Evolutionary conservation across 2,797 vertebrate genomes (phyloP).

Genomic region (Xenopus petersii): DNA sequence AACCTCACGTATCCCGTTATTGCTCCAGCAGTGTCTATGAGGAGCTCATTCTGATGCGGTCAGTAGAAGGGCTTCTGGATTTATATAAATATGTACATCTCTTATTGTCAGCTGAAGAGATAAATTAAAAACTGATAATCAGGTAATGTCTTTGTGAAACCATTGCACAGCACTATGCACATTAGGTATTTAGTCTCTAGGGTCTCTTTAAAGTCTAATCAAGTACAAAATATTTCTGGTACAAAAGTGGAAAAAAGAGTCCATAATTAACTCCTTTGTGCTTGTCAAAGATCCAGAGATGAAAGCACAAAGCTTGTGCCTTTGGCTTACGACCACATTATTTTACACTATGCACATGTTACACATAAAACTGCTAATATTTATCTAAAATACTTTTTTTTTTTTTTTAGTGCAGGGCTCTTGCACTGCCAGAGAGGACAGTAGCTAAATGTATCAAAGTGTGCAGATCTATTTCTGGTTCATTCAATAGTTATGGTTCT

Average conservation of each 20-base stretch:
- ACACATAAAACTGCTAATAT: neutral
- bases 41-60: constrained; percentile 8
- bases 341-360: constrained; percentile 37
- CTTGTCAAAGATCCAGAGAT: constrained; percentile 5
- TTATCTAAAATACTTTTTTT: neutral
- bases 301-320: constrained; percentile 1
- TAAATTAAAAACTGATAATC: constrained; percentile 20
- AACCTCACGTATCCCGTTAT: neutral
- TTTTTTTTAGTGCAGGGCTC: constrained; percentile 7
- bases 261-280: constrained; percentile 24
- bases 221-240: neutral
- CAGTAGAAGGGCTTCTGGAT: neutral
- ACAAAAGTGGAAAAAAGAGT: neutral
- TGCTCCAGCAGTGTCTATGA: constrained; percentile 9
- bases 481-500: too few species aligned
- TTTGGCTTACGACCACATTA: constrained; percentile 2
- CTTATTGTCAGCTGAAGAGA: constrained; percentile 4
- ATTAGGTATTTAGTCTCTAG: neutral
- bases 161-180: constrained; percentile 14
- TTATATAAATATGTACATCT: constrained; percentile 29
- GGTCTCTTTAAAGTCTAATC: neutral
- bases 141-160: neutral
- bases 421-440: neutral
- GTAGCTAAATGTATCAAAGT: neutral
- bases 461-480: neutral